Evolutionary conservation across 2,113 vertebrate species (phyloP).

Genomic region (Sinocyclocheilus anophthalmus): DNA sequence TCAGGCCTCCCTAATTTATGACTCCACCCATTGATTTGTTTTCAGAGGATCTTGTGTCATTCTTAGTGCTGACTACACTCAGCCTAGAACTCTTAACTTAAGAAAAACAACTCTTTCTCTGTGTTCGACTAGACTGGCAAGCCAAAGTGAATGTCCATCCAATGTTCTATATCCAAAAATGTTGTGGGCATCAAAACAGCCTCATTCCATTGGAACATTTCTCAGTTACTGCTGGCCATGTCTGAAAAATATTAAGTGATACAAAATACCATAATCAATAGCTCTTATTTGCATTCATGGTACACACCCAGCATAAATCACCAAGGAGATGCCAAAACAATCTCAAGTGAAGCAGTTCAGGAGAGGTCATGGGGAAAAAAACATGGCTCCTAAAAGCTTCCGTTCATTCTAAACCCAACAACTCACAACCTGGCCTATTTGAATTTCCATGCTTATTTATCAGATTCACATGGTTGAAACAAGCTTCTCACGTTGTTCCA

Average conservation of each 20-base stretch:
- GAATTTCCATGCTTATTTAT: constrained; percentile 17
- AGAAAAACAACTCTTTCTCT: constrained; percentile 26
- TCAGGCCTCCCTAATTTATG: background rate
- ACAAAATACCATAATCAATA: constrained; percentile 24
- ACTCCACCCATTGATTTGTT: constrained; percentile 31
- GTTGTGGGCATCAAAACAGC: background rate
- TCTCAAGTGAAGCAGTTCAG: background rate
- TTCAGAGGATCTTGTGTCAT: constrained; percentile 37
- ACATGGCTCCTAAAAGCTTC: background rate
- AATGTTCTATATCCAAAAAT: background rate
- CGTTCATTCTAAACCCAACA: constrained; percentile 18
- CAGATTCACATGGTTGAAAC: constrained; percentile 38
- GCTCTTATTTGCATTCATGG: background rate
- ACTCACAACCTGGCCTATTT: constrained; percentile 2
- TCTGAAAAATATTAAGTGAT: background rate
- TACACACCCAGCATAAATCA: background rate
- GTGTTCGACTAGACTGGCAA: background rate
- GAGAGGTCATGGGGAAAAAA: constrained; percentile 11
- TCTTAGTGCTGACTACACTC: constrained; percentile 5
- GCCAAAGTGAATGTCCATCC: background rate
- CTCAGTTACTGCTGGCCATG: background rate
- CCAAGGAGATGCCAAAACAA: background rate
- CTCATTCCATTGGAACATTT: background rate
- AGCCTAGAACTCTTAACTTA: constrained; percentile 8
- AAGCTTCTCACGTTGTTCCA: constrained; percentile 33